Evolutionary conservation across 2,888 invertebrate genomes (phyloP).

Genomic region (Nephrotoma flavescens): DNA sequence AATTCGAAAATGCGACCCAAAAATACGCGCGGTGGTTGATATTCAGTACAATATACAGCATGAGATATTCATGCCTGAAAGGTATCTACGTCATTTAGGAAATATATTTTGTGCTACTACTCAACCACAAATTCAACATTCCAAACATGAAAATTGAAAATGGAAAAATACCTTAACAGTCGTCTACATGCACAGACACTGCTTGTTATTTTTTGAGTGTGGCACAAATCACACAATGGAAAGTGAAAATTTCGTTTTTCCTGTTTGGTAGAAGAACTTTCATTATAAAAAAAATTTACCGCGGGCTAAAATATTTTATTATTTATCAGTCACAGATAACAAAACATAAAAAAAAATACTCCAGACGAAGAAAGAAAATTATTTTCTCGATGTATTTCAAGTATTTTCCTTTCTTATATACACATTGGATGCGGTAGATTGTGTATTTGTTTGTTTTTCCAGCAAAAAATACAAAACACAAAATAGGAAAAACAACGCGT

Average conservation of each 20-base stretch:
- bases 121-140: not conserved
- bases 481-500: not conserved
- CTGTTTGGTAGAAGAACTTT: not conserved
- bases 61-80: not conserved
- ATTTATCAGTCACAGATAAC: not conserved
- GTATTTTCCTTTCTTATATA: not conserved
- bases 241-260: not conserved
- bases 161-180: not conserved
- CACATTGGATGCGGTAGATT: not conserved
- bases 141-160: not conserved
- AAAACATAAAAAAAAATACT: not conserved
- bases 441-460: not conserved
- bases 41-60: not conserved
- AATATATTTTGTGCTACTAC: not conserved
- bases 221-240: not conserved
- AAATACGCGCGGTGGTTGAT: not conserved
- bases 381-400: not conserved
- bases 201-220: not conserved
- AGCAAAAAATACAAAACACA: not conserved
- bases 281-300: not conserved
- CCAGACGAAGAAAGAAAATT: not conserved
- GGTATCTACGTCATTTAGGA: not conserved
- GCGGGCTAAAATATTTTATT: not conserved
- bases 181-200: not conserved
- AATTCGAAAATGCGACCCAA: not conserved